These are phyloP conservation scores for Clistopyga incitator DNA, from an alignment of 2,888 invertebrate species.

Conservation along the genomic window DNA sequence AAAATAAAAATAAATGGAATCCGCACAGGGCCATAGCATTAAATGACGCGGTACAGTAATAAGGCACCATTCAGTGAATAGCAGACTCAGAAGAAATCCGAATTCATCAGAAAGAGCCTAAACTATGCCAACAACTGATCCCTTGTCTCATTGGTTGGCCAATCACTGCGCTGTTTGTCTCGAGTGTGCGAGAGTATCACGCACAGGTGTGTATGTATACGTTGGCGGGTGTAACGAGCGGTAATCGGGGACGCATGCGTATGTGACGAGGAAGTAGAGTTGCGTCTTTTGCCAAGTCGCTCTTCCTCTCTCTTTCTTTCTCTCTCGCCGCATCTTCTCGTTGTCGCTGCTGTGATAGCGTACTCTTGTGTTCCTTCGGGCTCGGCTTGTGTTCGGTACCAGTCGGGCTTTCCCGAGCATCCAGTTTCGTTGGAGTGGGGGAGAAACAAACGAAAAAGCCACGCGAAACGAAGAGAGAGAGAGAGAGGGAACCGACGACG, in stretches of 20 bases:
- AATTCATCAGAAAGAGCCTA: not conserved
- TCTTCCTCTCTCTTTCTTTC: slow-evolving; percentile 2
- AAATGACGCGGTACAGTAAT: slow-evolving; percentile 12
- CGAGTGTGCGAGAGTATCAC: slow-evolving; percentile 19
- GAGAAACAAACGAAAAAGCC: not conserved
- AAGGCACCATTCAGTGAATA: slow-evolving; percentile 5
- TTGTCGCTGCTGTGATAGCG: not conserved
- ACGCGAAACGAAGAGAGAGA: slow-evolving; percentile 25
- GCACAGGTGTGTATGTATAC: slow-evolving; percentile 34
- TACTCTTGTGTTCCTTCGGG: slow-evolving; percentile 10
- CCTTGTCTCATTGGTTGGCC: not conserved
- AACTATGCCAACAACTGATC: slow-evolving; percentile 13
- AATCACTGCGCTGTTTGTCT: slow-evolving; percentile 8
- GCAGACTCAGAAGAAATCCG: not conserved
- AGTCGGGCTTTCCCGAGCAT: slow-evolving; percentile 47
- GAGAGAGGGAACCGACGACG: not conserved
- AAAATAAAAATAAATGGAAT: slow-evolving; percentile 9
- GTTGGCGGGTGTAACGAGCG: slow-evolving; percentile 47
- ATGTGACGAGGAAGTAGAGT: slow-evolving; percentile 10
- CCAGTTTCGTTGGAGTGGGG: slow-evolving; percentile 32
- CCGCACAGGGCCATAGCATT: not conserved
- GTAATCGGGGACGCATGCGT: slow-evolving; percentile 62
- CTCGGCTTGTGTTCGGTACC: slow-evolving; percentile 30
- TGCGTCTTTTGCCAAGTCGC: slow-evolving; percentile 5
- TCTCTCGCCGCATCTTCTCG: not conserved